Conservation (phyloP, 2,113 vertebrate genomes). For the Loxodonta africana region DNA sequence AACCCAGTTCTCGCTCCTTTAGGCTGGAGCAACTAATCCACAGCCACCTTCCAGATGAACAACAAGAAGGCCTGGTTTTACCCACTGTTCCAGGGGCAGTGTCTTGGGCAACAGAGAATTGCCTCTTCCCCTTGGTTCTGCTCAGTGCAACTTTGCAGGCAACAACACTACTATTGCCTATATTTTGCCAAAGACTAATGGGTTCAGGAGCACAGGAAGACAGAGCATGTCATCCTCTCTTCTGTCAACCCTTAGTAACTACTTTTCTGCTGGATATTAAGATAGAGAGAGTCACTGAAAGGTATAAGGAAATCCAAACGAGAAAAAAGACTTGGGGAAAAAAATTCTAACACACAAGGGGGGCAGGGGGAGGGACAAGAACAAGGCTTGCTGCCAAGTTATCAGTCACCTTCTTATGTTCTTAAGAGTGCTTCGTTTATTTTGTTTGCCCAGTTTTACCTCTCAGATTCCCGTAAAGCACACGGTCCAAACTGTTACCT, state of each 20-base stretch:
- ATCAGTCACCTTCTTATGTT: slow-evolving; percentile 39
- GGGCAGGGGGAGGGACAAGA: not conserved
- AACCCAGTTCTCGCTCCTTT: not conserved
- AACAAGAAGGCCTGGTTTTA: not conserved
- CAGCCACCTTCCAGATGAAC: not conserved
- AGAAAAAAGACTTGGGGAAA: not conserved
- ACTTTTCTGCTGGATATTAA: not conserved
- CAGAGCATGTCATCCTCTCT: not conserved
- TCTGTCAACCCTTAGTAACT: not conserved
- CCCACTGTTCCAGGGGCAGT: not conserved
- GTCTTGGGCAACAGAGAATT: not conserved
- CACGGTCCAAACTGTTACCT: slow-evolving; percentile 36
- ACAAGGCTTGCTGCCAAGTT: not conserved
- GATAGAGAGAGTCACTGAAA: not conserved
- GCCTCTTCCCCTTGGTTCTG: not conserved
- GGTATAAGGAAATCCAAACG: slow-evolving; percentile 6
- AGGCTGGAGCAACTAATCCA: not conserved
- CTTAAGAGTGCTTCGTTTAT: slow-evolving; percentile 21
- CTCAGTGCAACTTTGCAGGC: not conserved
- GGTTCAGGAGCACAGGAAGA: not conserved
- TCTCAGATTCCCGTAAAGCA: slow-evolving; percentile 70
- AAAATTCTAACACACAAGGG: not conserved
- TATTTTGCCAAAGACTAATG: not conserved
- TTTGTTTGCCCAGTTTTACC: slow-evolving; percentile 69
- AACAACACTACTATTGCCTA: not conserved